Evolutionary conservation across 2,113 vertebrate species (phyloP).

Genomic region (Acanthisitta chloris): DNA sequence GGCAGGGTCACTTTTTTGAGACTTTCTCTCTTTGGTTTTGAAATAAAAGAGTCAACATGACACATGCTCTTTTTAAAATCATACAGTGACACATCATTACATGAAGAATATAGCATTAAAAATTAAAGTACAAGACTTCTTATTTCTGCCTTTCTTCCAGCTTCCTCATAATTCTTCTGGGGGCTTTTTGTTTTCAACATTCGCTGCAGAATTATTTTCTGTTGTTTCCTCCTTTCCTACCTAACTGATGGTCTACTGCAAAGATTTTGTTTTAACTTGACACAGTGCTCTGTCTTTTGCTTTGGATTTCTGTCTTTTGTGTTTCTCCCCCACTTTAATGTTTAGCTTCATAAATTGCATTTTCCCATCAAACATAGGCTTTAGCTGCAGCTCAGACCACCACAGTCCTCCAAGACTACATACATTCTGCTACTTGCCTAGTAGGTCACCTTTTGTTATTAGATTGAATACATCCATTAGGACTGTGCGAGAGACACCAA

Average conservation of each 20-base stretch:
- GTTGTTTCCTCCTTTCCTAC: not conserved
- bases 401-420: not conserved
- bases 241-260: not conserved
- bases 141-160: not conserved
- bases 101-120: not conserved
- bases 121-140: not conserved
- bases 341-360: not conserved
- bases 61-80: not conserved
- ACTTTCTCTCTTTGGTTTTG: not conserved
- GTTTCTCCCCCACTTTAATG: not conserved
- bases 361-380: not conserved
- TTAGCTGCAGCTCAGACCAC: not conserved
- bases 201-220: not conserved
- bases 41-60: conserved; percentile 2
- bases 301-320: not conserved
- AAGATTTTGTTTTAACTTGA: not conserved
- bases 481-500: not conserved
- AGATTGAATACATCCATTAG: not conserved
- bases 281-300: not conserved
- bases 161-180: not conserved
- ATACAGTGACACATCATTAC: not conserved
- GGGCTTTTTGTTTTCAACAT: not conserved
- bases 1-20: not conserved
- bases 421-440: not conserved
- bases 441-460: not conserved